A percentile compares a stretch with the other conserved stretches of the same genome.
phyloP scores from a whole-genome alignment of 2,888 invertebrate species.

The Cataglyphis cursor region DNA sequence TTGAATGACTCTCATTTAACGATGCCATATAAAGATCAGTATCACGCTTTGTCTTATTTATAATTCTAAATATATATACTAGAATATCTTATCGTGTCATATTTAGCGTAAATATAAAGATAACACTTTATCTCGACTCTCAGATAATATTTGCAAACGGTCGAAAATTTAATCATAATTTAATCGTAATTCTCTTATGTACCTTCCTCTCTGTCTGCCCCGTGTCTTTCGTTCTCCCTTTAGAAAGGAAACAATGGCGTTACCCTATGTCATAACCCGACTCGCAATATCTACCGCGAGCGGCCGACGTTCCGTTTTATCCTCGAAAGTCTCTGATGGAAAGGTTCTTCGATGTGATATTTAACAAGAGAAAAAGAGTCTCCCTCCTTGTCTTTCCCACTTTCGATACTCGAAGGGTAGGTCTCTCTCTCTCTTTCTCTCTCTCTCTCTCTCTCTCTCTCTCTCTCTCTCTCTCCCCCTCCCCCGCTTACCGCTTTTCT shows the following conservation, averaged over 20 bases:
- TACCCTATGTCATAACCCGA: conserved; percentile 15
- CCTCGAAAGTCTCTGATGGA: conserved; percentile 78
- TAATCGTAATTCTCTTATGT: conserved; percentile 9
- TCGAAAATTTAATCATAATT: conserved; percentile 60
- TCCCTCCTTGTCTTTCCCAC: conserved; percentile 28
- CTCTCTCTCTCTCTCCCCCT: background rate
- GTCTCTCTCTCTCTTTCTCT: background rate
- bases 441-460: too few species aligned
- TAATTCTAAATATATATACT: background rate
- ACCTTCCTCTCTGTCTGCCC: background rate
- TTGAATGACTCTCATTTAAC: conserved; percentile 13
- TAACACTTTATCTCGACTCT: conserved; percentile 16
- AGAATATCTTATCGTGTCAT: conserved; percentile 36
- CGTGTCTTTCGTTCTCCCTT: background rate
- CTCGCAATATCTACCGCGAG: conserved; percentile 72
- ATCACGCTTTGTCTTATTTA: conserved; percentile 10
- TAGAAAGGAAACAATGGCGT: conserved; percentile 36
- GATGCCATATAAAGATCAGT: background rate
- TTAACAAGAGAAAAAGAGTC: conserved; percentile 68
- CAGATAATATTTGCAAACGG: conserved; percentile 27
- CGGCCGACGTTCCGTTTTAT: conserved; percentile 75
- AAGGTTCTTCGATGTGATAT: conserved; percentile 76
- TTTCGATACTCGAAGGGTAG: conserved; percentile 25
- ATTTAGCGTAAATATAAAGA: conserved; percentile 31
- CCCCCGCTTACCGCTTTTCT: conserved; percentile 24